Conservation (phyloP, 1,140 invertebrate genomes). For the Spodoptera frugiperda region DNA sequence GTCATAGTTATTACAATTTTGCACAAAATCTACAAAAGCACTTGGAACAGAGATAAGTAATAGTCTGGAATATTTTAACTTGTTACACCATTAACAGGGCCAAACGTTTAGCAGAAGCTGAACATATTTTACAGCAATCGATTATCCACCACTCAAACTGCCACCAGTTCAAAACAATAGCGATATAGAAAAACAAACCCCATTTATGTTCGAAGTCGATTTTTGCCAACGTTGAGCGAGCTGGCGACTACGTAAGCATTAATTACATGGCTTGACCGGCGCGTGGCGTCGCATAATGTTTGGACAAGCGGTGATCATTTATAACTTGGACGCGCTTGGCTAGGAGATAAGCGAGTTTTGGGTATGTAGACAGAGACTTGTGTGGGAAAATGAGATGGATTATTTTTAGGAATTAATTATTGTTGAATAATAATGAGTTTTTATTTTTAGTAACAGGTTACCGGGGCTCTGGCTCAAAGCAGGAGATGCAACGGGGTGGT, state of each 20-base stretch:
- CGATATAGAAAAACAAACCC: neutral
- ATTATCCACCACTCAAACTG: neutral
- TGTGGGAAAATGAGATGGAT: neutral
- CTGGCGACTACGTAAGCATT: slow-evolving; percentile 65
- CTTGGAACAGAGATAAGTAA: no score
- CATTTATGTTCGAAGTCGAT: slow-evolving; percentile 54
- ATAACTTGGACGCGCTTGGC: slow-evolving; percentile 54
- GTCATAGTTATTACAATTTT: no score
- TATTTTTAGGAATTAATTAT: neutral
- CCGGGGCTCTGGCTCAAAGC: no score
- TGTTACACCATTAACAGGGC: no score
- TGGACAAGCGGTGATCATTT: slow-evolving; percentile 61
- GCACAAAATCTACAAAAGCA: no score
- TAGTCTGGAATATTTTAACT: no score
- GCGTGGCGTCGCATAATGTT: slow-evolving; percentile 68
- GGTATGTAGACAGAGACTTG: neutral
- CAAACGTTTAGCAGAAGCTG: no score
- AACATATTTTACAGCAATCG: neutral
- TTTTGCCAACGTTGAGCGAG: slow-evolving; percentile 53
- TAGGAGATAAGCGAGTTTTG: slow-evolving; percentile 30
- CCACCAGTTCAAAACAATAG: neutral
- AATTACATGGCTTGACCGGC: slow-evolving; percentile 66
- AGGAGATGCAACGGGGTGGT: no score
- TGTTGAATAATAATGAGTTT: no score
- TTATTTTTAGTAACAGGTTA: no score